Evolutionary conservation across 2,888 invertebrate genomes (phyloP), one percentile per base, ranked within the genome.

Genomic region (Nowickia ferox): DNA sequence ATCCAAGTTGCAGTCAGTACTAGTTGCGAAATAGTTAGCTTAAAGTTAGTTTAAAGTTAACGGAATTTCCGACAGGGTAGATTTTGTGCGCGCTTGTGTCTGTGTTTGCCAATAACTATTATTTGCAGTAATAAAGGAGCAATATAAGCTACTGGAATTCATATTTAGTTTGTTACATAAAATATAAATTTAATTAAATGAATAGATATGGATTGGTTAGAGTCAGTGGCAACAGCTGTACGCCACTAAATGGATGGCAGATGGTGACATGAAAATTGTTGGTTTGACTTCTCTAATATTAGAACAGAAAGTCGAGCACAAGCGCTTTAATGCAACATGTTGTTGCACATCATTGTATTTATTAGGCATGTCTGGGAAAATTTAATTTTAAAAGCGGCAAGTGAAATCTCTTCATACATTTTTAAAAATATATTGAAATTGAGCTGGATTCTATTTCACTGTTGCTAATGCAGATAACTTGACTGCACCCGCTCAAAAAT

Each of bases 141-240:
- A 76, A 69, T 69, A 75, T 75, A 53, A 76, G 53, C 75, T 75
- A 63, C 75, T 69, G 22, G 82, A 82, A 82, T 81, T 68, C 81
- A 81, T 82, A 82, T 85, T 78, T 78, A 78, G 81, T 77, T 85
- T 81, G 77, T 78, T 78, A 78, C 65, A 82, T 78, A 85, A 85
- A 85, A 82, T 85, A 85, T 85, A 81, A 80, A 85, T 85, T 85
- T 85, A 85, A 85, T 85, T 85, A 85, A 85, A 84, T 78, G 59
- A 59, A 78, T 66, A 68, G 53, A 84, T 63, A 55, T 65, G 71
- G 42, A 44, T 61, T 42, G 59, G 17, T 48, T 72, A 30, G 68
- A 46, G 15, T 46, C 53, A n/a, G 19, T 59, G 77, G 38, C 40
- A 30, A 6, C 65, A 22, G 38, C 40, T 69, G 53, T 40, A 48